phyloP scores from a whole-genome alignment of 2,888 invertebrate genomes.

The Meghimatium bilineatum region DNA sequence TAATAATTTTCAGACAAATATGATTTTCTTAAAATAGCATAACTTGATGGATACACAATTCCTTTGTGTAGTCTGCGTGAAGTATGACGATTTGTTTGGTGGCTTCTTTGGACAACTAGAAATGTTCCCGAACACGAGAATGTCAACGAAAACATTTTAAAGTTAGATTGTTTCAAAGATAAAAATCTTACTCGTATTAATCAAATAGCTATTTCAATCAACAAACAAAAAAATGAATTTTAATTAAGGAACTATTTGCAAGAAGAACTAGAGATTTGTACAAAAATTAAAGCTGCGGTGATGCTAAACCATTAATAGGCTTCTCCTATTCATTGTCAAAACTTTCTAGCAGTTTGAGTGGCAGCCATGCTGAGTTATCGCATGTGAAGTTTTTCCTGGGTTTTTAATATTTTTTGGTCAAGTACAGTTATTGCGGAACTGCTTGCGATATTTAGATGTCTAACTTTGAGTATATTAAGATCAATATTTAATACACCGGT shows the following conservation, averaged over 20 bases:
- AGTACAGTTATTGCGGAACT: not conserved
- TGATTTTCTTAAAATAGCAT: too few species aligned
- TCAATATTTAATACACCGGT: not conserved
- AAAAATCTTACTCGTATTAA: too few species aligned
- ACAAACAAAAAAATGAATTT: not conserved
- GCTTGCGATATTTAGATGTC: not conserved
- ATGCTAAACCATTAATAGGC: not conserved
- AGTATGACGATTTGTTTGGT: too few species aligned
- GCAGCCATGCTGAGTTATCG: not conserved
- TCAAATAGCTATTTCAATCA: too few species aligned
- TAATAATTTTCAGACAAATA: too few species aligned
- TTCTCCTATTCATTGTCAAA: not conserved
- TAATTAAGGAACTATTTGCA: not conserved
- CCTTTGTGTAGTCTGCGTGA: too few species aligned
- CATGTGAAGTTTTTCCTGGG: not conserved
- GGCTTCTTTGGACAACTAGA: too few species aligned
- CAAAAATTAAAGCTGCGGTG: not conserved
- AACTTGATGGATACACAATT: too few species aligned
- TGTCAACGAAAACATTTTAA: too few species aligned
- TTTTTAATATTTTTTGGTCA: too few species aligned
- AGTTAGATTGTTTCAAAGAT: too few species aligned
- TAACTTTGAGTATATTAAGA: not conserved
- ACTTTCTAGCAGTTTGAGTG: not conserved
- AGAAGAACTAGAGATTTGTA: not conserved
- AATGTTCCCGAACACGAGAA: too few species aligned